Conservation (phyloP, 1,140 invertebrate genomes). For the Varroa destructor region DNA sequence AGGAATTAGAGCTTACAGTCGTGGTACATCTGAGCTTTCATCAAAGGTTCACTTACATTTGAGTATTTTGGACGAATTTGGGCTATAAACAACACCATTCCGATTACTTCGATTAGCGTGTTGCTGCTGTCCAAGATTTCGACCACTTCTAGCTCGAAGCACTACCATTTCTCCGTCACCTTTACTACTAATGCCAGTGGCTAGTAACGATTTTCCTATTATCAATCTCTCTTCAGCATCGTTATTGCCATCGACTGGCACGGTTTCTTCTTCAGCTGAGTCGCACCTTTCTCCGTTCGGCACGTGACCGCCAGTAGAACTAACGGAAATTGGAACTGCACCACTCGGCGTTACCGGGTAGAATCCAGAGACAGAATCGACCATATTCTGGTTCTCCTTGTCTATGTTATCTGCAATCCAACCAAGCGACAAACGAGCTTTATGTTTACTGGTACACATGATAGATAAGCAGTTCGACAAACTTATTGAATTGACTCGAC, state of each 20-base stretch:
- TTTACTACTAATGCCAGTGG: neutral
- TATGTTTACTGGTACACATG: no score
- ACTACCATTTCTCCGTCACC: neutral
- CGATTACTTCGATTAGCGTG: neutral
- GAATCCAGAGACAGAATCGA: neutral
- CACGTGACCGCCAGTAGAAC: no score
- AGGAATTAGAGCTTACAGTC: neutral
- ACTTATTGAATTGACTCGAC: no score
- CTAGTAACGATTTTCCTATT: no score
- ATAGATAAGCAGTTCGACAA: no score
- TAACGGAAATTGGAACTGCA: neutral
- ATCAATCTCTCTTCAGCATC: no score
- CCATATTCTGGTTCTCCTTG: constrained; percentile 16
- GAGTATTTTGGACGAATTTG: constrained; percentile 25
- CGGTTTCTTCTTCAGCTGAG: no score
- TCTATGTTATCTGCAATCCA: constrained; percentile 18
- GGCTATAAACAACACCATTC: constrained; percentile 17
- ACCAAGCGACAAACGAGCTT: no score
- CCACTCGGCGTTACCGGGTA: neutral
- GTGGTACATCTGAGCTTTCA: neutral
- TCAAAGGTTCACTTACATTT: constrained; percentile 11
- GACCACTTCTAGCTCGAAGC: constrained; percentile 1
- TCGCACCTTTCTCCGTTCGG: no score
- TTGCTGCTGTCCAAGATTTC: neutral
- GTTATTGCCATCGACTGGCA: no score